Conservation (phyloP, 2,888 invertebrate genomes). For the Colostygia pectinataria region DNA sequence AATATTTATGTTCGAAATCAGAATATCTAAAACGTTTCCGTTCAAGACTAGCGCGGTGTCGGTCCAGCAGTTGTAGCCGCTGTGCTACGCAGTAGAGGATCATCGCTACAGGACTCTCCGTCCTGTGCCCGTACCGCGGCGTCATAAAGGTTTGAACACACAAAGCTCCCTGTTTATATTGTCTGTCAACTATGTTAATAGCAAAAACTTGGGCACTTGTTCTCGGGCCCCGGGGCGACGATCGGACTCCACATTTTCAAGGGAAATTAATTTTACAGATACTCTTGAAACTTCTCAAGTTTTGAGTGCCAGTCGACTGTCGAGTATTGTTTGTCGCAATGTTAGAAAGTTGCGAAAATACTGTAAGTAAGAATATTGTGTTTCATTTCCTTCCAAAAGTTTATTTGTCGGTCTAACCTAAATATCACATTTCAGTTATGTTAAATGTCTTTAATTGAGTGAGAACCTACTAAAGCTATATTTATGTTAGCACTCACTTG, state of each 20-base stretch:
- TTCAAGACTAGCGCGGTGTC: too few species aligned
- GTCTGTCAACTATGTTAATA: conserved; percentile 43
- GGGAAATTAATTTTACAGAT: conserved; percentile 39
- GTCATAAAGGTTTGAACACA: background rate
- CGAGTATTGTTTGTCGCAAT: conserved; percentile 27
- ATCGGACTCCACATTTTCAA: conserved; percentile 36
- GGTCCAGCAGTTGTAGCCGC: too few species aligned
- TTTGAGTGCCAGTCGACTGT: conserved; percentile 22
- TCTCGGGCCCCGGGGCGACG: conserved; percentile 33
- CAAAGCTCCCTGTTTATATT: conserved; percentile 26
- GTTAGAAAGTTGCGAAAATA: conserved; percentile 18
- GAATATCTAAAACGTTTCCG: too few species aligned
- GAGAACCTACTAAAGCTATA: too few species aligned
- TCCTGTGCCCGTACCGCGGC: conserved; percentile 5
- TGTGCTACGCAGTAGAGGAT: too few species aligned
- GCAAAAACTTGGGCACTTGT: conserved; percentile 34
- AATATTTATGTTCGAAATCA: too few species aligned
- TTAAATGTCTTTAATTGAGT: too few species aligned
- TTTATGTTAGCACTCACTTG: too few species aligned
- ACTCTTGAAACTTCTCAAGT: conserved; percentile 33
- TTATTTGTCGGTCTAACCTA: background rate
- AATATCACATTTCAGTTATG: background rate
- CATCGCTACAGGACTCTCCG: too few species aligned
- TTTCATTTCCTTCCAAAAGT: conserved; percentile 11
- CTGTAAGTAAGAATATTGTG: conserved; percentile 8